Evolutionary conservation across 23 tunicate genomes (phyloP), one percentile per base, ranked within the genome.

Genomic region (Phallusia fumigata): DNA sequence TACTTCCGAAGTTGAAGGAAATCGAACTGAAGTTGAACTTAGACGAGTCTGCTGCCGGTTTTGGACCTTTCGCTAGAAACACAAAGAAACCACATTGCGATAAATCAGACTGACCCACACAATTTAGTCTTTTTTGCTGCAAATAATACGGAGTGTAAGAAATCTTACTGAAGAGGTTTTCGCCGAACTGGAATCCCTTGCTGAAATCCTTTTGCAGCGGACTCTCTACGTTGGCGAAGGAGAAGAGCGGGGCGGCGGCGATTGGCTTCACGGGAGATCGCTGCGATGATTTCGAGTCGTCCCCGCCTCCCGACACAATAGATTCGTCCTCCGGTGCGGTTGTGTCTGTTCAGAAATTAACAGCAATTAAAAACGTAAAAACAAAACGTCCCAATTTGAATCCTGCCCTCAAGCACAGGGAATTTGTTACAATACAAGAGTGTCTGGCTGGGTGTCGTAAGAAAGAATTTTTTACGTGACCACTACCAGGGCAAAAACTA

Each of bases 181-280:
- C 69, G 28, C 69, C 69, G 69, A 58, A 58, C 16, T 58, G 8
- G 16, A 58, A 58, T 8, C 69, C 69, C 16, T 58, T 58, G 15
- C 69, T 13, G 28, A 58, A 58, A 33, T 81, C 82, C 86, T 81
- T 82, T 16, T 45, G 51, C 12, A 91, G 83, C 33, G 97, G 88
- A 33, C 83, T 92, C 19, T 77, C 85, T 6, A 92, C 50, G 52
- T 84, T 92, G 24, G 97, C 91, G 47, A 92, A 92, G 18, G 92
- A 88, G 50, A 92, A 92, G 24, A 65, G 5, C 0, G 97, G 82
- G 73, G 74, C 86, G 75, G 88, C 31, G 3, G 82, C 74, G 69
- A 58, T 21, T 32, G 82, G 52, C 45, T 92, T 87, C 30, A 83
- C 91, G 18, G 97, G 97, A 65, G 91, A 87, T 64, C 47, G 16